Evolutionary conservation across 2,113 vertebrate genomes (phyloP), one percentile per base, ranked within the genome.

Genomic region (Cariama cristata): DNA sequence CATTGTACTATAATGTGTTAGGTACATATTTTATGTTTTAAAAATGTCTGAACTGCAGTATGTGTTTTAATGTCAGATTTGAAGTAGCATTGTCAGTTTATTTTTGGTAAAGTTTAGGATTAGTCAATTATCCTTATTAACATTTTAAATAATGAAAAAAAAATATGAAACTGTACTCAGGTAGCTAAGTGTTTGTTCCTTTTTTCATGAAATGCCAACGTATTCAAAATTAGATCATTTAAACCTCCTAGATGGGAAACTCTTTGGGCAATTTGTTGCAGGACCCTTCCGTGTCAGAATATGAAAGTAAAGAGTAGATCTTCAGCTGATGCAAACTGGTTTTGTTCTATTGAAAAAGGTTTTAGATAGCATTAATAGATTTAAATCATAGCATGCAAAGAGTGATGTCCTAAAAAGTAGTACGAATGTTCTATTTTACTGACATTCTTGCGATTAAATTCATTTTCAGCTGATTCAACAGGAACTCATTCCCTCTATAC

Each of bases 401-500:
- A 77, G 7, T 3, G 1, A 21, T 90, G 35, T 79, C 60, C 68
- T 86, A 58, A 50, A 71, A 62, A 63, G 49, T 47, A 53, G 9
- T 47, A 23, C 47, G 15, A 22, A 23, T 67, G n/a, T 79, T 92
- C 16, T 81, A 0, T 55, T 83, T 93, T 50, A 81, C 94, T 98
- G 62, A 98, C 68, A 40, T 88, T 92, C 50, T 82, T 94, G n/a
- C 19, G 0, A 59, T 92, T 73, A 40, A 68, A 94, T 97, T 92
- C 28, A 75, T 86, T 98, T 98, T 69, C 93, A 99, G 99, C 99
- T 16, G 99, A 99, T 96, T 99, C 99, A 84, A 99, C 99, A 4
- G 99, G 99, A 97, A 99, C 99, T 7, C 99, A 99, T 97, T 99
- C 99, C 50, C 99, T 99, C 60, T 99, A 99, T 95, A 99, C 99